Evolutionary conservation across 2,888 invertebrate species (phyloP).

Genomic region (Tenthredo notha): DNA sequence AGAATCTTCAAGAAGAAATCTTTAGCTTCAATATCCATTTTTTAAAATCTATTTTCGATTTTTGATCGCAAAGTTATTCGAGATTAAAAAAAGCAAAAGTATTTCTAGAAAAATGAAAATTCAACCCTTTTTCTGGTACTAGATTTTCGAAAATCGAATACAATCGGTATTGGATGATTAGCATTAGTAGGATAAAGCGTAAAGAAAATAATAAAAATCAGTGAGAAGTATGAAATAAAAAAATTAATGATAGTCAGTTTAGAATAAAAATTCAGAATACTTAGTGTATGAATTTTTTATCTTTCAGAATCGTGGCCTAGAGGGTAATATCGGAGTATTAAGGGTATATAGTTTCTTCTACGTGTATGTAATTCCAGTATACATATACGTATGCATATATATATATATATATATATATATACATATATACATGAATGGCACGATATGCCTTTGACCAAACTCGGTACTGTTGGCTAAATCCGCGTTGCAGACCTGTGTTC

Average conservation of each 20-base stretch:
- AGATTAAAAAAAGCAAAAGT: neutral
- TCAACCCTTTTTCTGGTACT: no score
- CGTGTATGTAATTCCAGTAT: neutral
- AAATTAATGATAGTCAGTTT: neutral
- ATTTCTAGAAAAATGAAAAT: neutral
- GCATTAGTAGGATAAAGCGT: neutral
- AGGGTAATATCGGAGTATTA: neutral
- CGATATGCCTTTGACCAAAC: slow-evolving; percentile 8
- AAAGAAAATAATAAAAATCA: neutral
- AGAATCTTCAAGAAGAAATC: neutral
- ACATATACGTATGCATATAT: neutral
- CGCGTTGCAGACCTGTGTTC: slow-evolving; percentile 17
- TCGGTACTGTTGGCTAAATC: slow-evolving; percentile 4
- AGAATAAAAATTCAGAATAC: neutral
- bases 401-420: no score
- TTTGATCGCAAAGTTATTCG: neutral
- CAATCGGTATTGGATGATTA: neutral
- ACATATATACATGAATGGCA: neutral
- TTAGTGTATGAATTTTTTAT: neutral
- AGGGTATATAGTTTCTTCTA: neutral
- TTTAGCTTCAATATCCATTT: neutral
- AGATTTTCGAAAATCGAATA: neutral
- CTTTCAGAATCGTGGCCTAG: neutral
- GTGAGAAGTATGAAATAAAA: neutral
- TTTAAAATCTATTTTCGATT: neutral